Percentiles rank a stretch among this genome's conserved stretches.
phyloP scores from a whole-genome alignment of 1,140 invertebrate species.

The Neoseiulus cucumeris region DNA sequence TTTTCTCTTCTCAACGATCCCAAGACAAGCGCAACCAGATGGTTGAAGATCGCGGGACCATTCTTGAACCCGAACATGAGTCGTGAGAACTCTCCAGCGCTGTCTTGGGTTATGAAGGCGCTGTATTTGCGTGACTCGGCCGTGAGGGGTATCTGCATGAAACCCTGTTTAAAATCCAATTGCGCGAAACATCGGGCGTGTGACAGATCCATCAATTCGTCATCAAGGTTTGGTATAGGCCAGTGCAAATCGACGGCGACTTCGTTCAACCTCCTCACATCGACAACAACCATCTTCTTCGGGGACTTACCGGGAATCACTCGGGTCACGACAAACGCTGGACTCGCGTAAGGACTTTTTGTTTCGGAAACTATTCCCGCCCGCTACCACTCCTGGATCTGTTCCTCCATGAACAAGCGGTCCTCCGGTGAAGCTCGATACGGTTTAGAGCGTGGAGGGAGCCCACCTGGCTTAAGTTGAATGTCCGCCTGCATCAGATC shows the following conservation, averaged over 20 bases:
- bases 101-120: conserved; percentile 15
- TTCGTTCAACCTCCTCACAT: too few relatives aligned
- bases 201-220: neutral
- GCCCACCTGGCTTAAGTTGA: too few relatives aligned
- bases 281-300: too few relatives aligned
- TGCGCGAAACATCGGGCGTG: conserved; percentile 6
- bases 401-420: neutral
- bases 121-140: conserved; percentile 12
- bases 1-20: too few relatives aligned
- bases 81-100: conserved; percentile 11
- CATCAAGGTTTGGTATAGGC: too few relatives aligned
- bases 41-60: conserved; percentile 14
- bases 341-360: neutral
- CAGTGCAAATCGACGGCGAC: too few relatives aligned
- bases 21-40: too few relatives aligned
- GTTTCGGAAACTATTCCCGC: neutral
- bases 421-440: too few relatives aligned
- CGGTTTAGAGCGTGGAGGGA: too few relatives aligned
- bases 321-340: neutral
- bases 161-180: conserved; percentile 16
- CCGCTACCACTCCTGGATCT: neutral
- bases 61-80: conserved; percentile 14
- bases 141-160: conserved; percentile 16
- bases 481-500: too few relatives aligned
- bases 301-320: neutral